Conservation (phyloP, 2,797 vertebrate genomes). For the Alosa sapidissima region DNA sequence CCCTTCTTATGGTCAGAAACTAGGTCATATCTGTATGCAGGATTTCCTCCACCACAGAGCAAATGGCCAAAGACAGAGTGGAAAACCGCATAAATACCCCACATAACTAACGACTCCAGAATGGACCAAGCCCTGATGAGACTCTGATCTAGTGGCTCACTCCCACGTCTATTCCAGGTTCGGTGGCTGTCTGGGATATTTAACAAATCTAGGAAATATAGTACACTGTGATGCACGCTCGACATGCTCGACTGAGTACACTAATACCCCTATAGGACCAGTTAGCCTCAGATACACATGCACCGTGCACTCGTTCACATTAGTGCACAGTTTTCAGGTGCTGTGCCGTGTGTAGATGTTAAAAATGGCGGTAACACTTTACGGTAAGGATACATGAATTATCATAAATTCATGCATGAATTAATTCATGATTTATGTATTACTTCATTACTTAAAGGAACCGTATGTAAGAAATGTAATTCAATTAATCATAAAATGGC, state of each 20-base stretch:
- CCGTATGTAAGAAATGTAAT: too few relatives aligned
- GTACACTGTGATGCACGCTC: too few relatives aligned
- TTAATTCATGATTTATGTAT: too few relatives aligned
- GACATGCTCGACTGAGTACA: not conserved
- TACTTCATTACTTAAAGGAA: too few relatives aligned
- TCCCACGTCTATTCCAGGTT: too few relatives aligned
- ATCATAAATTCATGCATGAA: too few relatives aligned
- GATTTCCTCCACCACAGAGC: not conserved
- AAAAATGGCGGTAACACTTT: not conserved
- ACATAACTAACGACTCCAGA: not conserved
- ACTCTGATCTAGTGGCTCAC: too few relatives aligned
- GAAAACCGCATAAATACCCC: not conserved
- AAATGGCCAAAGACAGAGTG: not conserved
- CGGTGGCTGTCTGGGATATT: too few relatives aligned
- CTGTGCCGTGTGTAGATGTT: not conserved
- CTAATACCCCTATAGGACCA: not conserved
- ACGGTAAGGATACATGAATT: too few relatives aligned
- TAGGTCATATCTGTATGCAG: conserved; percentile 38
- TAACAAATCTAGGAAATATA: too few relatives aligned
- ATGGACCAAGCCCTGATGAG: too few relatives aligned
- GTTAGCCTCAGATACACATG: not conserved
- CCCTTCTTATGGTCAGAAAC: conserved; percentile 37
- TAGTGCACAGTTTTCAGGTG: not conserved
- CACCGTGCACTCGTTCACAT: not conserved
- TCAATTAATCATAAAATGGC: too few relatives aligned